Evolutionary conservation across 2,888 invertebrate species (phyloP), one percentile per base, ranked within the genome.

Genomic region (Bimastos eiseni): DNA sequence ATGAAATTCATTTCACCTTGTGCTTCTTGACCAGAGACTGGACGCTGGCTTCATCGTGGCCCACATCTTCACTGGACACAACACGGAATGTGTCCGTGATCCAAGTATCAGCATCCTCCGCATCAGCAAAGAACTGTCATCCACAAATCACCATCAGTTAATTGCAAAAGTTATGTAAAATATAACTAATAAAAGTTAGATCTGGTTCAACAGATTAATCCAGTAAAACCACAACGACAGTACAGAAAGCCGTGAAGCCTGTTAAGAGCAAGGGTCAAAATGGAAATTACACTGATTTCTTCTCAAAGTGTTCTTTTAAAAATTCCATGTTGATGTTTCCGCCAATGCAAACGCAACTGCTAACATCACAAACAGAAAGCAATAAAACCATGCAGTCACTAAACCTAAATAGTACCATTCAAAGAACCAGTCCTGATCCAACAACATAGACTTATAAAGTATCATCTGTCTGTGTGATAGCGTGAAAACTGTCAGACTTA

Each of bases 31-130:
- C 96, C 93, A 99, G 96, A 89, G 98, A 98, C 95, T 99, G 98
- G 0, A 99, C 99, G 94, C 99, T 98, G 11, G 98, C 98, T 95
- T 99, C 99, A 95, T 99, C 99, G 86, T 98, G 97, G 34, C 99
- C 96, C 41, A 96, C 95, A 95, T 99, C 99, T 95, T 99, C 98
- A 89, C 98, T 98, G 6, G 98, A 98, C 8, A 99, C 99, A 93
- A 99, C 96, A 94, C 99, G 97, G 91, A 99, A 96, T 15, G 98
- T 98, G 95, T 99, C 99, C 94, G 99, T 95, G 98, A 99, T 98
- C 98, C 99, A 99, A 94, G 98, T 98, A 95, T 99, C 99, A 91
- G 99, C 97, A 95, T 99, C 99, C 95, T 99, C 99, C 24, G 99
- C 99, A 95, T 99, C 99, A 49, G 99, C 98, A 95, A 99, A 99